Conservation (phyloP, 2,888 invertebrate genomes). For the Clistopyga incitator region DNA sequence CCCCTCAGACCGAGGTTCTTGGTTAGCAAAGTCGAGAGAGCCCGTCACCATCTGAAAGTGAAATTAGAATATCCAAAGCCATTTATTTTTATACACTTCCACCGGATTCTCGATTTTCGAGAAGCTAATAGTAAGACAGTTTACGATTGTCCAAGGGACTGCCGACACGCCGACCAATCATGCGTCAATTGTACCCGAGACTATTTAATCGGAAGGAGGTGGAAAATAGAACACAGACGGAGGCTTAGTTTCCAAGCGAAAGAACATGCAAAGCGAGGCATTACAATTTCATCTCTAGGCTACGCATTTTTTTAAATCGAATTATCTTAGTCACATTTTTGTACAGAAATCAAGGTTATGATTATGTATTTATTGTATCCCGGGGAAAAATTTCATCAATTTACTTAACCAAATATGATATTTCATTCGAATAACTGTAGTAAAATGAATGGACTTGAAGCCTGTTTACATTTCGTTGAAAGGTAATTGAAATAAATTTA, state of each 20-base stretch:
- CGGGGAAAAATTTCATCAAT: no score
- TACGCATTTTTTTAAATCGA: no score
- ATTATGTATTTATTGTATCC: no score
- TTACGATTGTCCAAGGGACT: neutral
- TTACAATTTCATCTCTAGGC: no score
- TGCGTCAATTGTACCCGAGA: neutral
- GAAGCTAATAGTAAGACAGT: constrained; percentile 9
- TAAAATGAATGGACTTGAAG: no score
- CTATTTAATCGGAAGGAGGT: neutral
- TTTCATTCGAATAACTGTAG: no score
- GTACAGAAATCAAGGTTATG: no score
- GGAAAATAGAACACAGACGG: neutral
- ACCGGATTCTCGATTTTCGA: neutral
- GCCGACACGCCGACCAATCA: neutral
- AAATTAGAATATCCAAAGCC: constrained; percentile 79
- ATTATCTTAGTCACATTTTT: no score
- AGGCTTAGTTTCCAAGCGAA: neutral
- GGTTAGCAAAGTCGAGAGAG: constrained; percentile 75
- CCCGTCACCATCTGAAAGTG: constrained; percentile 82
- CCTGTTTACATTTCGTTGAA: no score
- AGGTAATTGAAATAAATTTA: no score
- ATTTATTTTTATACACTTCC: constrained; percentile 62
- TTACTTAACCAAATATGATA: no score
- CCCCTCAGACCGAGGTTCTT: constrained; percentile 61
- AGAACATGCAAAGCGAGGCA: neutral